Conservation (phyloP, 2,888 invertebrate genomes). For the Zele albiditarsus region DNA sequence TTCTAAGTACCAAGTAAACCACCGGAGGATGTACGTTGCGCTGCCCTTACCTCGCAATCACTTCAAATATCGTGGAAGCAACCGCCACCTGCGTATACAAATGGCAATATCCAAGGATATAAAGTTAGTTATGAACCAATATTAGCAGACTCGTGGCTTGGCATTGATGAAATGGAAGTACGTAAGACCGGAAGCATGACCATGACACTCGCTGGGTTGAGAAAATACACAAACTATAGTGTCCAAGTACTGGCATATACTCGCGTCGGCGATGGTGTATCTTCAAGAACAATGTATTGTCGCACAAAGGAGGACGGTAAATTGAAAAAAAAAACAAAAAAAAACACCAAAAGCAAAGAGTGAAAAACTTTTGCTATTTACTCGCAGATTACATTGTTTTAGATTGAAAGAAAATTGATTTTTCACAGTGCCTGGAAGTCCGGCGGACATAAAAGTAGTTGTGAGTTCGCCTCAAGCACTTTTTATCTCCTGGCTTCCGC, state of each 20-base stretch:
- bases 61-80: slow-evolving; percentile 88
- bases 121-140: slow-evolving; percentile 81
- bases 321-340: slow-evolving; percentile 42
- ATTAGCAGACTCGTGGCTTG: slow-evolving; percentile 75
- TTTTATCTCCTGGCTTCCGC: slow-evolving; percentile 85
- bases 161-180: slow-evolving; percentile 70
- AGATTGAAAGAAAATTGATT: slow-evolving; percentile 37
- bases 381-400: slow-evolving; percentile 13
- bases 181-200: slow-evolving; percentile 82
- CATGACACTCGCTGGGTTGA: slow-evolving; percentile 80
- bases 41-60: slow-evolving; percentile 83
- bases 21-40: slow-evolving; percentile 86
- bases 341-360: background rate
- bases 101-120: slow-evolving; percentile 86
- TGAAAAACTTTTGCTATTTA: slow-evolving; percentile 4
- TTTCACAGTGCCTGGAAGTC: slow-evolving; percentile 82
- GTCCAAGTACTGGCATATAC: slow-evolving; percentile 86
- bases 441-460: slow-evolving; percentile 86
- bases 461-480: slow-evolving; percentile 84
- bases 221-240: slow-evolving; percentile 87
- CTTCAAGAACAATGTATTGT: slow-evolving; percentile 81
- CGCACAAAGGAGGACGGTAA: slow-evolving; percentile 86
- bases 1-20: slow-evolving; percentile 84
- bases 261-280: slow-evolving; percentile 83
- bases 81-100: slow-evolving; percentile 81